phyloP scores from a whole-genome alignment of 2,113 vertebrate species.

The Arothron firmamentum region DNA sequence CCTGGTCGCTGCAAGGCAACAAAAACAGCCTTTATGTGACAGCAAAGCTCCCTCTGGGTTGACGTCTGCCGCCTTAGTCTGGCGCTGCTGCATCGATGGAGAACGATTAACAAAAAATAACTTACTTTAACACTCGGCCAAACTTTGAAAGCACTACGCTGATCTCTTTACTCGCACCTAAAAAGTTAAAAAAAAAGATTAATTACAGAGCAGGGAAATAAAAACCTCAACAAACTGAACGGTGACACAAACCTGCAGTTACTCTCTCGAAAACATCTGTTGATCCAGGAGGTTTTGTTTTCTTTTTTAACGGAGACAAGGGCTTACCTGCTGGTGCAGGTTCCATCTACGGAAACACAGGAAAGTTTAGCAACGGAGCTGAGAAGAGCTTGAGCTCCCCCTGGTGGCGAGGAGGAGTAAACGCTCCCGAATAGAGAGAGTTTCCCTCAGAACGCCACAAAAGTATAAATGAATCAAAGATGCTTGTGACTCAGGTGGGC shows the following conservation, averaged over 20 bases:
- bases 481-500: not conserved
- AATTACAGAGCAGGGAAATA: not conserved
- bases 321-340: constrained; percentile 18
- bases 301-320: constrained; percentile 58
- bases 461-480: not conserved
- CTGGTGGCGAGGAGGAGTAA: not conserved
- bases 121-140: constrained; percentile 65
- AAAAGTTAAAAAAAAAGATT: not conserved
- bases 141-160: constrained; percentile 56
- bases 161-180: constrained; percentile 62
- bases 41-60: no score
- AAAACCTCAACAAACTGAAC: not conserved
- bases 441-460: not conserved
- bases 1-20: constrained; percentile 57
- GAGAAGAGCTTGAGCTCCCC: not conserved
- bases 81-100: no score
- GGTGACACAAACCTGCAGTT: constrained; percentile 50
- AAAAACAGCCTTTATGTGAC: not conserved
- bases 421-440: no score
- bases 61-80: no score
- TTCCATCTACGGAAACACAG: constrained; percentile 48
- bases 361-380: not conserved
- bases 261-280: constrained; percentile 43
- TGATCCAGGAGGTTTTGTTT: constrained; percentile 10
- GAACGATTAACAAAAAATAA: not conserved